Evolutionary conservation across 2,113 vertebrate genomes (phyloP), one percentile per base, ranked within the genome.

Genomic region (Calyptomena viridis): DNA sequence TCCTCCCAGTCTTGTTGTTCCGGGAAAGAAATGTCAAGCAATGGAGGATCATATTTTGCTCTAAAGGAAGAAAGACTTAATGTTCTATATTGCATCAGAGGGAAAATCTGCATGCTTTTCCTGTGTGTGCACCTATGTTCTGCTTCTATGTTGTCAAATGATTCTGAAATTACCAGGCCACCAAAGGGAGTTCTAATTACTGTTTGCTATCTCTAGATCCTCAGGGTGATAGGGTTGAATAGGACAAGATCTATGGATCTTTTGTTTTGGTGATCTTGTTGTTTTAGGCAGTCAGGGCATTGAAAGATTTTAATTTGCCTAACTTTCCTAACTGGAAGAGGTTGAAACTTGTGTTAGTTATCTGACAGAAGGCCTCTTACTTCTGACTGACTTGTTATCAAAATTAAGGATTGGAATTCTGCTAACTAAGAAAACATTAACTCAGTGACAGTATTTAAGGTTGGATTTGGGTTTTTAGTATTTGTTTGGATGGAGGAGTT

Each of bases 401-500:
- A 74, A 82, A 58, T 25, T 31, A 35, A 63, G 15, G 8, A 72
- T 58, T 79, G 42, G 17, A 58, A 71, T 88, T 87, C 55, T 87
- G 10, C 31, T 85, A 22, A 6, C 27, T 78, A 14, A 37, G 62
- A 79, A 75, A 75, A 46, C 0, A 3, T 53, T 39, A 74, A 64
- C 44, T 81, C 73, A 14, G 27, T 55, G 33, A 17, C 20, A 37
- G 5, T 68, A 55, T 33, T 84, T 47, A 35, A 63, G 21, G 12
- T 50, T 76, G 39, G 42, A 16, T 42, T 58, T 67, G 25, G 12
- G 4, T 19, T 55, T 50, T 75, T 30, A 63, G 39, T n/a, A 7
- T 2, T 4, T 4, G 3, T 15, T 18, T 21, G 28, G 16, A 14
- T 19, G 13, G 3, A 2, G 7, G 5, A 2, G 5, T 11, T 14